These are phyloP conservation scores for Pachyrhynchus sulphureomaculatus DNA, from an alignment of 1,140 invertebrate genomes.

Conservation along the genomic window DNA sequence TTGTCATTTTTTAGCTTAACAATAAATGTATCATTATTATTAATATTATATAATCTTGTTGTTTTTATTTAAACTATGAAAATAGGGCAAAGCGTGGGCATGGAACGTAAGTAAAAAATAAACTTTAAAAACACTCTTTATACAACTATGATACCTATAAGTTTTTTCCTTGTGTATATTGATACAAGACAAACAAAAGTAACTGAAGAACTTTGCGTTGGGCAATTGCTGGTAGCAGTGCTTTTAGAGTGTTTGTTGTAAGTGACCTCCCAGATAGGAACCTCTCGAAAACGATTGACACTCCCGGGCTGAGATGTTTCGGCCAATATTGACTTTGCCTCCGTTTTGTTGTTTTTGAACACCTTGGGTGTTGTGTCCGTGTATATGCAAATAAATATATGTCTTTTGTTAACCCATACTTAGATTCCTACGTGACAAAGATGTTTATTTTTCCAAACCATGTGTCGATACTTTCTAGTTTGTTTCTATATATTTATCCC, in stretches of 20 bases:
- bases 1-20: no score
- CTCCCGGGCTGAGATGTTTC: conserved; percentile 17
- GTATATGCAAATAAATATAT: conserved; percentile 29
- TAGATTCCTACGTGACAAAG: conserved; percentile 14
- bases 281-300: conserved; percentile 20
- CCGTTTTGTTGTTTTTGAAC: conserved; percentile 27
- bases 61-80: no score
- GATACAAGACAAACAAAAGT: conserved; percentile 27
- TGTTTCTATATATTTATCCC: no score
- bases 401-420: conserved; percentile 15
- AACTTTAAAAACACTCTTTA: not conserved
- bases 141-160: not conserved
- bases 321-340: conserved; percentile 25
- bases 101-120: no score
- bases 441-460: conserved; percentile 12
- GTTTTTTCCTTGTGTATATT: conserved; percentile 14
- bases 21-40: no score
- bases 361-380: conserved; percentile 27
- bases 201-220: conserved; percentile 17
- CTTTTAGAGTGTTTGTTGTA: conserved; percentile 31
- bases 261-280: conserved; percentile 31
- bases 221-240: conserved; percentile 22
- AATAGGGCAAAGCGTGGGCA: no score
- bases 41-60: no score
- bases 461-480: no score